These are phyloP conservation scores for Furcula furcula DNA, from an alignment of 2,888 invertebrate species.

Conservation along the genomic window DNA sequence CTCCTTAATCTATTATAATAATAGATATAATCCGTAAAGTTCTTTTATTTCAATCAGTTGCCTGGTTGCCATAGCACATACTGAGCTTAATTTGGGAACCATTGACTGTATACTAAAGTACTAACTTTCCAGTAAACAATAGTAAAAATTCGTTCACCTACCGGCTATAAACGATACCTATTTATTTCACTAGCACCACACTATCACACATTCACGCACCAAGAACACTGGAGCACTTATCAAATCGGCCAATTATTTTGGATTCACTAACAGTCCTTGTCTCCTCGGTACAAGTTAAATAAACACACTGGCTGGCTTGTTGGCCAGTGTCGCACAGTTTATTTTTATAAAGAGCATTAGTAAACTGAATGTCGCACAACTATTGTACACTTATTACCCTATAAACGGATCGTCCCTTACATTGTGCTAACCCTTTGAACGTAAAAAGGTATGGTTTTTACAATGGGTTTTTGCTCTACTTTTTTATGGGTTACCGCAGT, in stretches of 20 bases:
- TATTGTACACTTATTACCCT: constrained; percentile 67
- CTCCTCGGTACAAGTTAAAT: constrained; percentile 58
- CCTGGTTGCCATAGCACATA: too few relatives aligned
- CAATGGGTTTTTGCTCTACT: constrained; percentile 68
- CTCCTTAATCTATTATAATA: too few relatives aligned
- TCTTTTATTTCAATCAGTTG: too few relatives aligned
- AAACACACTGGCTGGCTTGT: constrained; percentile 58
- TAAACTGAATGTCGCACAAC: constrained; percentile 56
- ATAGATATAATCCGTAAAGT: too few relatives aligned
- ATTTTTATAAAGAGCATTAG: constrained; percentile 65
- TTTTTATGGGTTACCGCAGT: constrained; percentile 69
- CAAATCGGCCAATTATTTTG: constrained; percentile 17
- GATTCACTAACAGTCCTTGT: constrained; percentile 33
- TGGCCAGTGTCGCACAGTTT: constrained; percentile 48
- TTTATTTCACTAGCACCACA: not conserved
- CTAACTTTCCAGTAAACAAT: too few relatives aligned
- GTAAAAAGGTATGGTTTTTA: constrained; percentile 49
- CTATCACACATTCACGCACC: not conserved
- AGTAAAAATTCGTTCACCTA: not conserved
- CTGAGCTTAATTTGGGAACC: too few relatives aligned
- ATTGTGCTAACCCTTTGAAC: constrained; percentile 63
- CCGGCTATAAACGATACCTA: not conserved
- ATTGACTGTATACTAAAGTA: too few relatives aligned
- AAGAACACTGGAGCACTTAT: constrained; percentile 11
- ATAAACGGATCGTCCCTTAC: constrained; percentile 58